Percentiles rank a stretch among this genome's conserved stretches.
These are phyloP conservation scores for Apteryx mantelli DNA, from an alignment of 2,113 vertebrate species.

Conservation along the genomic window DNA sequence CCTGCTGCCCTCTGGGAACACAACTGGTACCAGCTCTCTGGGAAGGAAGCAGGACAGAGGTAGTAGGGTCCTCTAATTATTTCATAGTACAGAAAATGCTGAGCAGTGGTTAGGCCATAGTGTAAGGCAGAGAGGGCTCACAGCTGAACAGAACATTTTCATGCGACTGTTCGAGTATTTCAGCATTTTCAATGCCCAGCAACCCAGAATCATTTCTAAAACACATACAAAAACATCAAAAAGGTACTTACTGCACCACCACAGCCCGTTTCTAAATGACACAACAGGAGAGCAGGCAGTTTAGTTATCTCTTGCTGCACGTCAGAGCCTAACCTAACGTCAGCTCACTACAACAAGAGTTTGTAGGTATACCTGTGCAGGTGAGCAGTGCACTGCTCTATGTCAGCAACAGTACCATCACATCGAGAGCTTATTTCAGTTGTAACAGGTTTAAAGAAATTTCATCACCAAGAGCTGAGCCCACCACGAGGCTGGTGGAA, in stretches of 20 bases:
- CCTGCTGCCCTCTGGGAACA: too few species aligned
- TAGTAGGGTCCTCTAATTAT: neutral
- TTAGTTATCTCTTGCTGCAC: neutral
- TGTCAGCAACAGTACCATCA: neutral
- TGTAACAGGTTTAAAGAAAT: neutral
- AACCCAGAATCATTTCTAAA: neutral
- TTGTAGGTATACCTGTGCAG: neutral
- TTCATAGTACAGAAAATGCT: neutral
- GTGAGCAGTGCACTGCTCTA: neutral
- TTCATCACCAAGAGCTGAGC: neutral
- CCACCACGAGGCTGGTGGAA: neutral
- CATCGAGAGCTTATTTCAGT: neutral
- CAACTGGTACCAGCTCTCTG: too few species aligned
- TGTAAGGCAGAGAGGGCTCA: neutral
- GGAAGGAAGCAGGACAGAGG: neutral
- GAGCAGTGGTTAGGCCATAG: neutral
- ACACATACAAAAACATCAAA: neutral
- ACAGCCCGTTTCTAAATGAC: neutral
- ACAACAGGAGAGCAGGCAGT: neutral
- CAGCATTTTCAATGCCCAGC: neutral
- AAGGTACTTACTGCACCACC: neutral
- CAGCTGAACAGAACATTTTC: neutral
- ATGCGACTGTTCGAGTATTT: neutral
- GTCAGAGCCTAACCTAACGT: neutral
- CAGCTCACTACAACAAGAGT: neutral